Evolutionary conservation across 2,113 vertebrate species (phyloP).

Genomic region (Sterrhoptilus dennistouni): DNA sequence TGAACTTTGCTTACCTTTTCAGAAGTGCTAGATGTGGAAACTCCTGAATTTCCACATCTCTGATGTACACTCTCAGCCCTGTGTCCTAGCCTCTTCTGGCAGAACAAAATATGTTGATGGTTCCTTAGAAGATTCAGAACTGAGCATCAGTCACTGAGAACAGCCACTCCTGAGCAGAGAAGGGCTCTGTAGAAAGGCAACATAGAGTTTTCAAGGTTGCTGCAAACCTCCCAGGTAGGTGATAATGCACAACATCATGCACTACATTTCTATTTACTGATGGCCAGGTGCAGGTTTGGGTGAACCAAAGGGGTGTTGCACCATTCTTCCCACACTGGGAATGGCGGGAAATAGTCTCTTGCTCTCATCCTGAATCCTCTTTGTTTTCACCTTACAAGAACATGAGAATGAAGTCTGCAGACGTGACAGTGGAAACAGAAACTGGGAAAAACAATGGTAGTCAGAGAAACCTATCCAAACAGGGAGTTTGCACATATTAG

Average conservation of each 20-base stretch:
- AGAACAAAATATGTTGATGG: neutral
- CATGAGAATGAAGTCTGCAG: neutral
- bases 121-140: neutral
- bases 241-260: neutral
- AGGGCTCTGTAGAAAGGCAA: neutral
- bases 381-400: neutral
- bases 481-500: neutral
- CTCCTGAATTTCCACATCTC: neutral
- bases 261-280: neutral
- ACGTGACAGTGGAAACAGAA: conserved; percentile 2
- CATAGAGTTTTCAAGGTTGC: neutral
- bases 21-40: neutral
- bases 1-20: neutral
- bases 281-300: neutral
- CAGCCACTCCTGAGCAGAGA: neutral
- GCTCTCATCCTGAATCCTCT: neutral
- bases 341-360: neutral
- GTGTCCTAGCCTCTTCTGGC: neutral
- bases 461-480: conserved; percentile 36
- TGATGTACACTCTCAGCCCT: neutral
- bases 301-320: neutral
- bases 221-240: neutral
- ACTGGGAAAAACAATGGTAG: conserved; percentile 24
- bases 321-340: neutral
- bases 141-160: neutral